These are phyloP conservation scores for Spea bombifrons DNA, from an alignment of 2,113 vertebrate genomes.

Conservation along the genomic window DNA sequence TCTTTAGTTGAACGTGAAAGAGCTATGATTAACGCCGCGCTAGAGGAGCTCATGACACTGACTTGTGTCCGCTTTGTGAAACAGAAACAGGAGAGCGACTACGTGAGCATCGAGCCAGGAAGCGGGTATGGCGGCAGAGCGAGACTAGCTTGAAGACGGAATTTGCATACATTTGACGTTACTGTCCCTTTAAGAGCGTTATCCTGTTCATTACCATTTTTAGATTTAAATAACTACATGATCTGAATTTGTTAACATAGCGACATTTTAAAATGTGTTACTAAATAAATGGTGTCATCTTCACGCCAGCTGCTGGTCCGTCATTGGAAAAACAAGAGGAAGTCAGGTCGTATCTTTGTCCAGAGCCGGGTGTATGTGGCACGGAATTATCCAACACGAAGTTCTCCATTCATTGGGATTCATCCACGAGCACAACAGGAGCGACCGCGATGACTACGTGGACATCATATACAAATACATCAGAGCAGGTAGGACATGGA, in stretches of 20 bases:
- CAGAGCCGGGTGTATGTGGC: neutral
- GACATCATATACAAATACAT: neutral
- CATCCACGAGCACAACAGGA: neutral
- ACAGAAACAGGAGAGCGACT: neutral
- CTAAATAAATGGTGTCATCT: neutral
- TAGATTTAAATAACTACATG: neutral
- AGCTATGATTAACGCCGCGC: neutral
- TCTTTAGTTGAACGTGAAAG: neutral
- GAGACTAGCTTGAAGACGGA: neutral
- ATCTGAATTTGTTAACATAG: neutral
- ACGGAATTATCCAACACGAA: neutral
- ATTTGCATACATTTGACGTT: neutral
- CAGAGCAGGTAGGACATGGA: neutral
- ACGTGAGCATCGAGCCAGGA: neutral
- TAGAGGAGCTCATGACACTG: neutral
- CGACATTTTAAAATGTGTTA: neutral
- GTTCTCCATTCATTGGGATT: neutral
- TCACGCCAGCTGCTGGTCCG: conserved; percentile 3
- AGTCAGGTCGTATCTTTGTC: neutral
- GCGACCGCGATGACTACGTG: neutral
- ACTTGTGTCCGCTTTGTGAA: neutral
- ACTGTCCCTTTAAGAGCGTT: neutral
- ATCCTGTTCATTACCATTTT: neutral
- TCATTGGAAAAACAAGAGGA: neutral
- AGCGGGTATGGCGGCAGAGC: neutral